Conservation (phyloP, 2,113 vertebrate genomes). For the Indicator indicator region DNA sequence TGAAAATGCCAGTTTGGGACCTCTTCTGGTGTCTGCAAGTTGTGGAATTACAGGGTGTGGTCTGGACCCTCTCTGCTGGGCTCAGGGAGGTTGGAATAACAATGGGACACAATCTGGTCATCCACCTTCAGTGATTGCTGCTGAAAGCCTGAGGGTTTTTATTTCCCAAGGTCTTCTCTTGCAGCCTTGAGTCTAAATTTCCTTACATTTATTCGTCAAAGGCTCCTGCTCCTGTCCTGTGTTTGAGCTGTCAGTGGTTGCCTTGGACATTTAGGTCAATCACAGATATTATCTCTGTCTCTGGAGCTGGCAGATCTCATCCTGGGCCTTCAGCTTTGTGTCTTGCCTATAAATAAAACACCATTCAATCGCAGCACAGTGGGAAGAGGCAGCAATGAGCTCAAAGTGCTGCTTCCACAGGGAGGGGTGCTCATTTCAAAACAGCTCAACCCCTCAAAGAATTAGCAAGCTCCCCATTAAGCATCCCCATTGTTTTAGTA, state of each 20-base stretch:
- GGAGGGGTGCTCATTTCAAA: not conserved
- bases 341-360: slow-evolving; percentile 39
- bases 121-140: not conserved
- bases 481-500: not conserved
- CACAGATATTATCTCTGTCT: slow-evolving; percentile 53
- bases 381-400: not conserved
- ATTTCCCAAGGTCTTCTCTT: slow-evolving; percentile 29
- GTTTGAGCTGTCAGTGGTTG: not conserved
- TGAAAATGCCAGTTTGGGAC: not conserved
- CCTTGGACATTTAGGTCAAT: slow-evolving; percentile 63
- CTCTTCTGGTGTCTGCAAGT: not conserved
- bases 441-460: not conserved
- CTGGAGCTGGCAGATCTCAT: slow-evolving; percentile 16
- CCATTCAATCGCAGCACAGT: not conserved
- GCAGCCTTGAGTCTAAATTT: slow-evolving; percentile 35
- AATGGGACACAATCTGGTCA: not conserved
- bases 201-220: not conserved
- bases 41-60: not conserved
- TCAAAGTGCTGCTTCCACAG: not conserved
- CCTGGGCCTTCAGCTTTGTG: slow-evolving; percentile 36
- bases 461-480: not conserved
- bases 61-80: not conserved
- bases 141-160: not conserved
- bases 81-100: not conserved
- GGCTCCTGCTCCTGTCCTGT: not conserved